Evolutionary conservation across 2,888 invertebrate genomes (phyloP).

Genomic region (Hypercompe scribonia): DNA sequence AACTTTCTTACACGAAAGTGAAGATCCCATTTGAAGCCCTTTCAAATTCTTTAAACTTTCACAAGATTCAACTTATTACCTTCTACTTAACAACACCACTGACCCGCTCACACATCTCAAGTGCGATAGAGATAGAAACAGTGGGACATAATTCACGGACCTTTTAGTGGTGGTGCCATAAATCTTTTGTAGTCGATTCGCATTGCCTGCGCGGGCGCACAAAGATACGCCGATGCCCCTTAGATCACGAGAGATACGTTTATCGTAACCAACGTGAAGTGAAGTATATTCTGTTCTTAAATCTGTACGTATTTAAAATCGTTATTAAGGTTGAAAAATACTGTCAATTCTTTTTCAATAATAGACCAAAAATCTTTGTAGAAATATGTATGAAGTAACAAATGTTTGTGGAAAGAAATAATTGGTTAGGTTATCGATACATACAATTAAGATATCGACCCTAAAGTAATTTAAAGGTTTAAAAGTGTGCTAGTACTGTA

Average conservation of each 20-base stretch:
- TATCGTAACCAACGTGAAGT: not conserved
- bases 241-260: conserved; percentile 38
- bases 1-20: conserved; percentile 40
- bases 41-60: conserved; percentile 49
- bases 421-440: not conserved
- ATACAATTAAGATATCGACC: not conserved
- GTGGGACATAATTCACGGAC: conserved; percentile 67
- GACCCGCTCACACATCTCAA: conserved; percentile 42
- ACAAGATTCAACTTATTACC: conserved; percentile 44
- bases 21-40: conserved; percentile 43
- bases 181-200: conserved; percentile 74
- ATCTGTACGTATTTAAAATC: not conserved
- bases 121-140: conserved; percentile 57
- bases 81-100: conserved; percentile 13
- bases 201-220: conserved; percentile 69
- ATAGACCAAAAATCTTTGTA: not conserved
- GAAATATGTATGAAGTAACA: not conserved
- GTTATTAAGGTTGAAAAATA: not conserved
- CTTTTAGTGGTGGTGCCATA: conserved; percentile 71
- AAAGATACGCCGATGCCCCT: conserved; percentile 62
- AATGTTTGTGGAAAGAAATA: not conserved
- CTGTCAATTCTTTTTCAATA: not conserved
- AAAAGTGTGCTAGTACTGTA: not conserved
- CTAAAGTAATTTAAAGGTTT: not conserved
- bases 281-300: not conserved